Percentiles rank a stretch among this genome's conserved stretches.
phyloP scores from a whole-genome alignment of 2,797 vertebrate species.

The Darevskia nairensis region DNA sequence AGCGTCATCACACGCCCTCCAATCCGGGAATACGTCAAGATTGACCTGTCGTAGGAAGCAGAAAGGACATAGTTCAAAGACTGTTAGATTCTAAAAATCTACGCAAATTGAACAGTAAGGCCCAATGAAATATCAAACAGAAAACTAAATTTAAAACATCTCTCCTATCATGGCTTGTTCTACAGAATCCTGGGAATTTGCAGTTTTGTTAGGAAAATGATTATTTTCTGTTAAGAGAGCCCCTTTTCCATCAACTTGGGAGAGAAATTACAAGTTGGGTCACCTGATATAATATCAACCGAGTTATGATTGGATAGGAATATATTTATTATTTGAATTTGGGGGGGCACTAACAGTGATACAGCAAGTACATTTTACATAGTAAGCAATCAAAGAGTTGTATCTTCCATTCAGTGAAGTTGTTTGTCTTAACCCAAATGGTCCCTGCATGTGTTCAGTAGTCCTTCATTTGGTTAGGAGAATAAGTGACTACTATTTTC shows the following conservation, averaged over 20 bases:
- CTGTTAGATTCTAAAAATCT: background rate
- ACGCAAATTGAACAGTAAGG: background rate
- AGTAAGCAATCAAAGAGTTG: too few relatives aligned
- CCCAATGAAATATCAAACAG: background rate
- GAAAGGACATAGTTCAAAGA: background rate
- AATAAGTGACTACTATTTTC: background rate
- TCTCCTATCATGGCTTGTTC: background rate
- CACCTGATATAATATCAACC: background rate
- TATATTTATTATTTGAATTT: background rate
- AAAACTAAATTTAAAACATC: background rate
- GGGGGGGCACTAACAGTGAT: too few relatives aligned
- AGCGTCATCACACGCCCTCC: conserved; percentile 93
- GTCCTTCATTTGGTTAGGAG: background rate
- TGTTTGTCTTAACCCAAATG: too few relatives aligned
- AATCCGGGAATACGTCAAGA: conserved; percentile 92
- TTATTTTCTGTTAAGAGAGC: background rate
- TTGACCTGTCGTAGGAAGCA: conserved; percentile 82
- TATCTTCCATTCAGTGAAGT: too few relatives aligned
- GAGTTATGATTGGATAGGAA: background rate
- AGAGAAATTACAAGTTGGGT: background rate
- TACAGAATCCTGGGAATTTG: background rate
- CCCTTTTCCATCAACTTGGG: background rate
- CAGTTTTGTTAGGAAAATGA: background rate
- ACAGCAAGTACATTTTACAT: too few relatives aligned
- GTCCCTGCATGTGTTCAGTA: too few relatives aligned